Conservation (phyloP, 2,888 invertebrate species). For the Cremastinae sp. region DNA sequence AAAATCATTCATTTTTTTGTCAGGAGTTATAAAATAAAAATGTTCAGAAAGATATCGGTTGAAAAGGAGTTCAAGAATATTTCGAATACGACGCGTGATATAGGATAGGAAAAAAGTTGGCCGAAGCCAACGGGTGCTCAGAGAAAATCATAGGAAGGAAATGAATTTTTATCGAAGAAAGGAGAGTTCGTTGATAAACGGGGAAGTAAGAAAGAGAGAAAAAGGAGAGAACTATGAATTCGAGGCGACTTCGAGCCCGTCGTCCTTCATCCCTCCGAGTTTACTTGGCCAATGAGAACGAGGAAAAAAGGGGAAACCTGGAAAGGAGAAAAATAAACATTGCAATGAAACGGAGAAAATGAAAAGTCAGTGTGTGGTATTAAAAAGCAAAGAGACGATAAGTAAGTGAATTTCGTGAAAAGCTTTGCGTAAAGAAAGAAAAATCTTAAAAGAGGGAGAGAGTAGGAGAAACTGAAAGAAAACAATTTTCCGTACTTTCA, state of each 20-base stretch:
- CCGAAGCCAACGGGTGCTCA: constrained; percentile 71
- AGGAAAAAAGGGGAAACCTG: constrained; percentile 7
- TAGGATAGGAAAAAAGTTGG: constrained; percentile 69
- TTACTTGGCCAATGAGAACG: constrained; percentile 17
- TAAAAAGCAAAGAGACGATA: constrained; percentile 51
- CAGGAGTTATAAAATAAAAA: constrained; percentile 15
- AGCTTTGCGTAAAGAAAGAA: constrained; percentile 67
- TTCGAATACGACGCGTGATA: constrained; percentile 38
- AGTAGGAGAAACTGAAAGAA: constrained; percentile 56
- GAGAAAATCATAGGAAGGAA: constrained; percentile 75
- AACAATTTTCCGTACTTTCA: constrained; percentile 42
- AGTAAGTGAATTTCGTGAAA: constrained; percentile 68
- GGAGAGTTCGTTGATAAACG: constrained; percentile 58
- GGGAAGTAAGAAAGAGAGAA: constrained; percentile 41
- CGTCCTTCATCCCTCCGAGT: constrained; percentile 10
- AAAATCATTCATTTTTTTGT: constrained; percentile 18
- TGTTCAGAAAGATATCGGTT: constrained; percentile 10
- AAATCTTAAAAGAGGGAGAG: constrained; percentile 21
- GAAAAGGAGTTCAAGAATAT: constrained; percentile 36
- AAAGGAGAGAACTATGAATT: constrained; percentile 25
- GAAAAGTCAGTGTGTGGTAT: constrained; percentile 34
- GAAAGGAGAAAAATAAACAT: constrained; percentile 21
- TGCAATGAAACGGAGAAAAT: constrained; percentile 23
- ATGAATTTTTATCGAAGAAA: constrained; percentile 75
- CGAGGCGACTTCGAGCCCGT: constrained; percentile 35